phyloP scores from a whole-genome alignment of 2,888 invertebrate species.

The Plagodis dolabraria region DNA sequence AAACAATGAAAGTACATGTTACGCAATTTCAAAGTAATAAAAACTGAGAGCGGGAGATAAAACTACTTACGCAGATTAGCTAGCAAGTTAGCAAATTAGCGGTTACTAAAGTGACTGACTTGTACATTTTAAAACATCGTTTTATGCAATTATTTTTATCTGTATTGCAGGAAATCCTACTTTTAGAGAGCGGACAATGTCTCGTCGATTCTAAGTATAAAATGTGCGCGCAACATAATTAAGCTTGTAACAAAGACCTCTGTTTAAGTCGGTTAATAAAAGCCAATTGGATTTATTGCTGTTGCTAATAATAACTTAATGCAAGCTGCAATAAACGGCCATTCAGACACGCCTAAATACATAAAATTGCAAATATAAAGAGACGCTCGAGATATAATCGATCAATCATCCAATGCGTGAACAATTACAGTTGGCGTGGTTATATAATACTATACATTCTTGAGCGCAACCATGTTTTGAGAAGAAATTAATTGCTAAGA shows the following conservation, averaged over 20 bases:
- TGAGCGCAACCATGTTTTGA: constrained; percentile 9
- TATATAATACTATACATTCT: constrained; percentile 20
- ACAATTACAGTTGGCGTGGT: constrained; percentile 11
- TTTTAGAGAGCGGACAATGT: constrained; percentile 14
- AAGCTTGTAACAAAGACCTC: constrained; percentile 19
- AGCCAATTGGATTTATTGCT: constrained; percentile 28
- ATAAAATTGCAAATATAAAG: constrained; percentile 13
- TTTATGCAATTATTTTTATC: constrained; percentile 10
- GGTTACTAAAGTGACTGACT: constrained; percentile 8
- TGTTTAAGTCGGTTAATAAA: constrained; percentile 22
- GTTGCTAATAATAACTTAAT: constrained; percentile 26
- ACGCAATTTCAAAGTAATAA: constrained; percentile 33
- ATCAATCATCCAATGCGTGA: constrained; percentile 21
- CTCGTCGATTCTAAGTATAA: constrained; percentile 11
- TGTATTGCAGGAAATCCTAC: constrained; percentile 5
- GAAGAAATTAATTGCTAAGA: constrained; percentile 4
- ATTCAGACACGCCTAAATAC: constrained; percentile 13
- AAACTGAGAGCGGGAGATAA: constrained; percentile 29
- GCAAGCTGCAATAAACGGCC: constrained; percentile 12
- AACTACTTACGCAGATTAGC: constrained; percentile 33
- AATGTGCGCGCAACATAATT: constrained; percentile 16
- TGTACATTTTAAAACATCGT: constrained; percentile 5
- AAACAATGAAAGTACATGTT: constrained; percentile 64
- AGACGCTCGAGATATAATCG: constrained; percentile 14
- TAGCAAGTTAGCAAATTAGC: constrained; percentile 23